Evolutionary conservation across 2,888 invertebrate genomes (phyloP), one percentile per base, ranked within the genome.

Genomic region (Ophion ellenae): DNA sequence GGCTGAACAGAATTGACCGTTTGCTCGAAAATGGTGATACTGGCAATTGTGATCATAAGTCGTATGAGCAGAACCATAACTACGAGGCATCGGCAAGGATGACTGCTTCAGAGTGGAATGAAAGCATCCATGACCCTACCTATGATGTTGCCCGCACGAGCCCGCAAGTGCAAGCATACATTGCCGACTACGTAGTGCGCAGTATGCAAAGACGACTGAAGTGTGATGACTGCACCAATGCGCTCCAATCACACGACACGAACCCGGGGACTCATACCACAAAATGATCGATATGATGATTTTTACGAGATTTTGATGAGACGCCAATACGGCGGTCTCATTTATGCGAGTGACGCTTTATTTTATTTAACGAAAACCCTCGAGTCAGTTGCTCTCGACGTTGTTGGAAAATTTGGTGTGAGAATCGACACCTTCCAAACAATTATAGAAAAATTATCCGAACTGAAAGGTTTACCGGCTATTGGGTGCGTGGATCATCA

Each of bases 401-500:
- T 74, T 5, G n/a, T 32, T 20, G 73, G 73, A 6, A 74, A 59
- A 40, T 24, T 36, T 11, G 59, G 73, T 9, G 20, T 74, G 9
- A 59, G 61, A 10, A 20, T 74, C 17, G 73, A 74, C 53, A 74
- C 73, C 9, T 20, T 74, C 20, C 36, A 74, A 32, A 53, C 17
- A 2, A 71, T 71, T n/a, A 47, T 71, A 20, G 28, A 53, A n/a
- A 59, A 36, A 74, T 17, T 32, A n/a, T 74, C 40, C n/a, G 73
- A 74, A 74, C n/a, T 40, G 17, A 36, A 61, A 20, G 32, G 9
- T 20, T 17, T 40, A 20, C 61, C 73, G 5, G 36, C 53, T 24
- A 32, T 73, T 73, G 71, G 71, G 7, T 73, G 71, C 24, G 71
- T 17, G 14, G n/a, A 73, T 53, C 70, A 57, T 10, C 28, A 61